Evolutionary conservation across 2,888 invertebrate genomes (phyloP), one percentile per base, ranked within the genome.

Genomic region (Spilarctia lutea): DNA sequence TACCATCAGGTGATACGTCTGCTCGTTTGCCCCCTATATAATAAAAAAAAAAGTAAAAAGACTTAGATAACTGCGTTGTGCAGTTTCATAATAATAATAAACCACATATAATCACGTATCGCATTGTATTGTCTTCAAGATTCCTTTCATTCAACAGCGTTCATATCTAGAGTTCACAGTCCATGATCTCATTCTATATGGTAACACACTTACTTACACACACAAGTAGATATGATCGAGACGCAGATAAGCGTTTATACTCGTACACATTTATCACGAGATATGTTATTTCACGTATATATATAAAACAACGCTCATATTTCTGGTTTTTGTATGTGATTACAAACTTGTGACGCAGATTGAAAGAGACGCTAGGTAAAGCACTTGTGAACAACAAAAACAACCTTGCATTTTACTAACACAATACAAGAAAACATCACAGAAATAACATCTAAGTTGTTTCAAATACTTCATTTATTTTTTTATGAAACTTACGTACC

Each of bases 91-190:
- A 70, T 66, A 30, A 72, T 42, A 42, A 42, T 42, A 42, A 42
- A 42, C 66, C 60, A 48, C 35, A n/a, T 56, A 20, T 48, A 30
- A 76, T 79, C 75, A 30, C 48, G 66, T 68, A 70, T 52, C 45
- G 75, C 74, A 71, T 71, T 45, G 69, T 70, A 65, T 70, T 70
- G 75, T 77, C 73, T 73, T 66, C 52, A 35, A 68, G 60, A 74
- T 77, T 75, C 70, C 75, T 80, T 76, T 80, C 79, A 84, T 85
- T 84, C 85, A 85, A 79, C 79, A 80, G 73, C 74, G 72, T 72
- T 76, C 80, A 77, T 81, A 81, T 82, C 83, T 81, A 76, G 75
- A 79, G 88, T 88, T 86, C 89, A 87, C 83, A 89, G 89, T 87
- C 85, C 88, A 79, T 85, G 87, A 81, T 84, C 85, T 85, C 87